Conservation (phyloP, 2,888 invertebrate species). For the Pachydiplax longipennis region DNA sequence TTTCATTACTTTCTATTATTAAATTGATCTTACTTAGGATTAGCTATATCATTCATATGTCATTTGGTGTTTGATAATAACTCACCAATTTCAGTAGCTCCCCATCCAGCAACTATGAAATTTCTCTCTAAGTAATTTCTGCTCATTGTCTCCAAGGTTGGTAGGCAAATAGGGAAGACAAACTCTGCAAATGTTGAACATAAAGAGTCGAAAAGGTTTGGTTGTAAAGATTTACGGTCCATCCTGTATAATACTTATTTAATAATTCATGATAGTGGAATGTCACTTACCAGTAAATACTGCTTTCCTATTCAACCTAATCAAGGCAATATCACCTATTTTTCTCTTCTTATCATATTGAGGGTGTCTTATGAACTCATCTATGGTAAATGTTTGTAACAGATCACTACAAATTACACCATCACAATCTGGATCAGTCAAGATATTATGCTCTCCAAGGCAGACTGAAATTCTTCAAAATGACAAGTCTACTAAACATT, state of each 20-base stretch:
- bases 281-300: conserved; percentile 41
- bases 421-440: conserved; percentile 28
- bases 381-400: conserved; percentile 49
- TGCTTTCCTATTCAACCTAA: conserved; percentile 50
- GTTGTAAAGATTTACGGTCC: background rate
- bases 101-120: background rate
- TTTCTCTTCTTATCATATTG: conserved; percentile 47
- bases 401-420: background rate
- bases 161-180: background rate
- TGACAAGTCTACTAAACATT: too few relatives aligned
- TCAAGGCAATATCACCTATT: conserved; percentile 52
- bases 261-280: background rate
- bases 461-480: background rate
- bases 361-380: conserved; percentile 51
- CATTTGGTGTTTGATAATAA: background rate
- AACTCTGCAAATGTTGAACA: background rate
- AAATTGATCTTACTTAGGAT: too few relatives aligned
- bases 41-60: too few relatives aligned
- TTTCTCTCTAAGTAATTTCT: background rate
- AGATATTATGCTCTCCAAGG: conserved; percentile 9
- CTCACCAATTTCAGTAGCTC: background rate
- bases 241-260: background rate
- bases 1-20: too few relatives aligned
- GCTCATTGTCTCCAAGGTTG: background rate
- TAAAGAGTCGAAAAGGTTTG: background rate